Percentiles rank a stretch among this genome's conserved stretches.
Evolutionary conservation across 1,140 invertebrate genomes (phyloP).

Genomic region (Nixonia krombeini): DNA sequence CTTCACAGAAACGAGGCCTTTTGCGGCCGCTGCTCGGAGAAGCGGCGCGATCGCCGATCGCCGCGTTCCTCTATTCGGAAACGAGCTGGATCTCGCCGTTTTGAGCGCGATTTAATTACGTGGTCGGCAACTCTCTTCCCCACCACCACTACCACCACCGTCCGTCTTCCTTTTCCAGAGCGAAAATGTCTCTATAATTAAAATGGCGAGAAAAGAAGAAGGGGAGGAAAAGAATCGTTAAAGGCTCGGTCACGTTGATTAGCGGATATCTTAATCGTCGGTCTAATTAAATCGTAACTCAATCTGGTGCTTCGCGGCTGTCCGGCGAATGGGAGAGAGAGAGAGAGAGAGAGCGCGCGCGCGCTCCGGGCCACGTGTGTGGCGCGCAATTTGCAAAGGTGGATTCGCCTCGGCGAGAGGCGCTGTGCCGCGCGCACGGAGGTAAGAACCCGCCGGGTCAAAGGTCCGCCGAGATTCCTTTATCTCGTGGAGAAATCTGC

Average conservation of each 20-base stretch:
- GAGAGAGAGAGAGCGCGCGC: too few species aligned
- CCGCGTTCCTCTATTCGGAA: too few species aligned
- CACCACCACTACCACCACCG: too few species aligned
- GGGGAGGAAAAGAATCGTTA: slow-evolving; percentile 29
- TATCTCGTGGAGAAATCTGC: slow-evolving; percentile 26
- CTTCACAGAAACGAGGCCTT: slow-evolving; percentile 32
- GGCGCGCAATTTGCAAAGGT: slow-evolving; percentile 39
- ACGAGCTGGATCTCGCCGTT: not conserved
- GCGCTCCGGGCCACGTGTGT: slow-evolving; percentile 41
- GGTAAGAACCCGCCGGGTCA: slow-evolving; percentile 22
- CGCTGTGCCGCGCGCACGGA: slow-evolving; percentile 21
- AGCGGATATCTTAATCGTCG: slow-evolving; percentile 68
- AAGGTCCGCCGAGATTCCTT: slow-evolving; percentile 30
- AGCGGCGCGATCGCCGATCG: too few species aligned
- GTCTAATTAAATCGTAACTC: slow-evolving; percentile 70
- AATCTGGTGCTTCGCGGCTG: slow-evolving; percentile 51
- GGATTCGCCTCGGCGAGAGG: slow-evolving; percentile 25
- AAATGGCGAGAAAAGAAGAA: too few species aligned
- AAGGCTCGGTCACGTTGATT: slow-evolving; percentile 56
- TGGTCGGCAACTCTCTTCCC: too few species aligned
- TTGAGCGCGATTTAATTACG: too few species aligned
- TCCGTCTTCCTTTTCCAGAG: too few species aligned
- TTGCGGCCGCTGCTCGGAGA: too few species aligned
- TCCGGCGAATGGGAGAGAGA: slow-evolving; percentile 1
- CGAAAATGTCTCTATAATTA: too few species aligned